Percentiles rank a stretch among this genome's conserved stretches.
Conservation (phyloP, 2,113 vertebrate genomes). For the Dromas ardeola region DNA sequence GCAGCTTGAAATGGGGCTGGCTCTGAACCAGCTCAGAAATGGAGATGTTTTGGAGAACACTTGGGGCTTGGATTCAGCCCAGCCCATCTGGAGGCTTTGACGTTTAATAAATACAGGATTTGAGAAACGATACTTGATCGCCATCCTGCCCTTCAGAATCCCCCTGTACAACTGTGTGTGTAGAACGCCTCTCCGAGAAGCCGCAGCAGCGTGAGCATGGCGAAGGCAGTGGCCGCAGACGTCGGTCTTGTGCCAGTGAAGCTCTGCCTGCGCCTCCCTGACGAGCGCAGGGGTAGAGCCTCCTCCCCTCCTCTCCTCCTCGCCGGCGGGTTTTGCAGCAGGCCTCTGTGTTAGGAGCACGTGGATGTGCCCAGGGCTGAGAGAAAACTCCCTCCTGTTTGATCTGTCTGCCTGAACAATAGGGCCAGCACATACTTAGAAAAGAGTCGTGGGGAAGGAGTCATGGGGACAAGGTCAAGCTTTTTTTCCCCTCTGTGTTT, state of each 20-base stretch:
- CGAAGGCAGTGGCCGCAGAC: fast-evolving
- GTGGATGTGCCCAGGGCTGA: background rate
- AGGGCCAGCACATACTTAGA: background rate
- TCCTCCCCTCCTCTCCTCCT: background rate
- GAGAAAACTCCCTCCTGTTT: background rate
- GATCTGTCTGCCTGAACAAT: background rate
- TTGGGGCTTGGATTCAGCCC: slow-evolving; percentile 53
- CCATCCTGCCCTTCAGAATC: background rate
- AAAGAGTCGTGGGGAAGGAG: background rate
- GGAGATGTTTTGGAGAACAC: slow-evolving; percentile 53
- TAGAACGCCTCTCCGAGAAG: background rate
- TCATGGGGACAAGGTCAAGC: background rate
- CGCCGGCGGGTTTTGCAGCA: fast-evolving
- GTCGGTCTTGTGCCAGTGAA: fast-evolving
- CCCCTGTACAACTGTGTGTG: background rate
- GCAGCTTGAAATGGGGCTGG: slow-evolving; percentile 41
- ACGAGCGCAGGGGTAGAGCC: background rate
- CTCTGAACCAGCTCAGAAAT: slow-evolving; percentile 28
- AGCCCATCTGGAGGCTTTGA: slow-evolving; percentile 61
- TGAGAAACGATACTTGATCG: background rate
- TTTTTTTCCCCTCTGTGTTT: background rate
- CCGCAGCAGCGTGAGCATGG: fast-evolving
- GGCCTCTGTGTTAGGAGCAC: fast-evolving
- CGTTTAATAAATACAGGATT: slow-evolving; percentile 29
- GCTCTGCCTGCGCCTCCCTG: no score